These are phyloP conservation scores for Hippasteria phrygiana DNA, from an alignment of 53 echinoderm and acorn worm species.

Conservation along the genomic window DNA sequence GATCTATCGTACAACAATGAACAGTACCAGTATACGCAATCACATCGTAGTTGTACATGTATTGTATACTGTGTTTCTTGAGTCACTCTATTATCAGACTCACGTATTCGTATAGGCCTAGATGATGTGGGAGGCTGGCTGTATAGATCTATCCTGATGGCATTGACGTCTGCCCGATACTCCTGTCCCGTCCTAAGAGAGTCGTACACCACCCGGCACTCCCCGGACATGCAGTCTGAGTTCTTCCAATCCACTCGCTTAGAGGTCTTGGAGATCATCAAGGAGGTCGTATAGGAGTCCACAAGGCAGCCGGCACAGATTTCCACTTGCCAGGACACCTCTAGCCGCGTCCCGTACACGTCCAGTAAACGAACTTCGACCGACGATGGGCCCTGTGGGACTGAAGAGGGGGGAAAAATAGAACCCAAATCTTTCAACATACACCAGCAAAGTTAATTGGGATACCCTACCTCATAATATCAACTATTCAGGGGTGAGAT, in stretches of 20 bases:
- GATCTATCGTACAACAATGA: no score
- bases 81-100: no score
- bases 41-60: no score
- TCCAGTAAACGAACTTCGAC: not conserved
- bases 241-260: not conserved
- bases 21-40: no score
- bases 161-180: conserved; percentile 38
- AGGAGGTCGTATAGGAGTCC: conserved; percentile 32
- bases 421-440: no score
- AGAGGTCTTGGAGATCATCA: not conserved
- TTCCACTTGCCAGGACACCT: not conserved
- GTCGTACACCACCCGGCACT: conserved; percentile 14
- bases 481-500: no score
- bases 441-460: no score
- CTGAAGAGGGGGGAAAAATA: not conserved
- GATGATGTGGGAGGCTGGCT: conserved; percentile 1
- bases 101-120: conserved; percentile 24
- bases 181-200: conserved; percentile 23
- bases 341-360: not conserved
- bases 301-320: conserved; percentile 11
- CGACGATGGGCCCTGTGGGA: conserved; percentile 4
- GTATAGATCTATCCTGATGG: not conserved
- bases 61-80: no score
- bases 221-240: not conserved
- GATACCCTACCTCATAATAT: no score